A percentile compares a stretch with the other conserved stretches of the same genome.
Conservation (phyloP, 2,797 vertebrate genomes). For the Fringilla coelebs region DNA sequence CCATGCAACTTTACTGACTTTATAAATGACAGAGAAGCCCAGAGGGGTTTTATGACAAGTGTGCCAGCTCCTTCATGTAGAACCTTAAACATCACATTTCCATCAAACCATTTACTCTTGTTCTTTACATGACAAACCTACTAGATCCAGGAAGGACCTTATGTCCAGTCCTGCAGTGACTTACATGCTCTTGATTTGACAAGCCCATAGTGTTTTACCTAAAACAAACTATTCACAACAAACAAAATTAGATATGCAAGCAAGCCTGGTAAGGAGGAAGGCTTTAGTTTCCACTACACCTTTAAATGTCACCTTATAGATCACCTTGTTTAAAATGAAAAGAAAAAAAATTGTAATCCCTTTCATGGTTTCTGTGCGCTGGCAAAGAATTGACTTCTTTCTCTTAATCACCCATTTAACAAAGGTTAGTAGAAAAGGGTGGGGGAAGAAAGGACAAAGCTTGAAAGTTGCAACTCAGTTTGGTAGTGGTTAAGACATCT, state of each 20-base stretch:
- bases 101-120: neutral
- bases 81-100: neutral
- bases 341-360: neutral
- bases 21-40: neutral
- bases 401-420: constrained; percentile 40
- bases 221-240: neutral
- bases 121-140: neutral
- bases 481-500: constrained; percentile 42
- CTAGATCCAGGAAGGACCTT: neutral
- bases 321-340: neutral
- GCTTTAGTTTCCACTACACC: constrained; percentile 5
- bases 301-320: neutral
- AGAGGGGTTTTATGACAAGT: accelerated
- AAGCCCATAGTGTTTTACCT: neutral
- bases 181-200: neutral
- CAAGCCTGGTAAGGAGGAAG: neutral
- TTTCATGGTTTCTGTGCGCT: neutral
- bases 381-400: constrained; percentile 2
- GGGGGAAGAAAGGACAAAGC: constrained; percentile 38
- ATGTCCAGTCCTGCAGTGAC: neutral
- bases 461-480: constrained; percentile 28
- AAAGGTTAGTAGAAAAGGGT: neutral
- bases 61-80: neutral
- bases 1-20: neutral
- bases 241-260: neutral